Conservation (phyloP, 2,113 vertebrate species). For the Centropus unirufus region DNA sequence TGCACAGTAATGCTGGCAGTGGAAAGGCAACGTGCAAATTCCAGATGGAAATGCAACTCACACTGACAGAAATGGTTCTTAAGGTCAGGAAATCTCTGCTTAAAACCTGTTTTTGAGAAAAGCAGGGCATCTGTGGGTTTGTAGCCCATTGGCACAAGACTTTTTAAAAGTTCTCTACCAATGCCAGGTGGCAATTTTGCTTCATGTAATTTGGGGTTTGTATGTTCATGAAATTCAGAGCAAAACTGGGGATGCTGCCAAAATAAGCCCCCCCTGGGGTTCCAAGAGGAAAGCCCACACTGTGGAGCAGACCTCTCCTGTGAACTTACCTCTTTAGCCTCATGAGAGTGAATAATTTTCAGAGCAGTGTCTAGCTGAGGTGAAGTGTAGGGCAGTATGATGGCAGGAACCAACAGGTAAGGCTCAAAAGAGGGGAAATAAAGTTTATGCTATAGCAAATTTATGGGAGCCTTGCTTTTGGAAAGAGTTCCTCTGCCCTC, state of each 20-base stretch:
- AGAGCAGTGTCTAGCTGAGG: not conserved
- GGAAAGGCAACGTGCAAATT: not conserved
- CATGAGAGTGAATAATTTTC: accelerated
- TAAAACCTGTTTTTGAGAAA: not conserved
- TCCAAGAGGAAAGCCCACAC: accelerated
- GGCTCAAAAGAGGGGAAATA: not conserved
- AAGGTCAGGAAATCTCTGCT: not conserved
- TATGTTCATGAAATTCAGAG: not conserved
- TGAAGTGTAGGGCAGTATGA: accelerated
- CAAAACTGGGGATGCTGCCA: not conserved
- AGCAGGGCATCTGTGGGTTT: not conserved
- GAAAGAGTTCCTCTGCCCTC: not conserved
- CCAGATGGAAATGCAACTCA: not conserved
- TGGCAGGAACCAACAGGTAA: not conserved
- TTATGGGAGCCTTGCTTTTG: not conserved
- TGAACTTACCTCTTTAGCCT: not conserved
- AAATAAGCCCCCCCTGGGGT: not conserved
- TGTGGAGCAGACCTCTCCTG: not conserved
- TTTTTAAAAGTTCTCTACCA: not conserved
- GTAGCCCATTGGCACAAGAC: not conserved
- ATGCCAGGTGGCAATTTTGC: not conserved
- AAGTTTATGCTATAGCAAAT: accelerated
- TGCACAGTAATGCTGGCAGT: accelerated
- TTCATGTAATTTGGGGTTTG: not conserved
- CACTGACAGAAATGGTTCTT: not conserved